These are phyloP conservation scores for Papilio aristodemus DNA, from an alignment of 1,140 invertebrate genomes.

Conservation along the genomic window DNA sequence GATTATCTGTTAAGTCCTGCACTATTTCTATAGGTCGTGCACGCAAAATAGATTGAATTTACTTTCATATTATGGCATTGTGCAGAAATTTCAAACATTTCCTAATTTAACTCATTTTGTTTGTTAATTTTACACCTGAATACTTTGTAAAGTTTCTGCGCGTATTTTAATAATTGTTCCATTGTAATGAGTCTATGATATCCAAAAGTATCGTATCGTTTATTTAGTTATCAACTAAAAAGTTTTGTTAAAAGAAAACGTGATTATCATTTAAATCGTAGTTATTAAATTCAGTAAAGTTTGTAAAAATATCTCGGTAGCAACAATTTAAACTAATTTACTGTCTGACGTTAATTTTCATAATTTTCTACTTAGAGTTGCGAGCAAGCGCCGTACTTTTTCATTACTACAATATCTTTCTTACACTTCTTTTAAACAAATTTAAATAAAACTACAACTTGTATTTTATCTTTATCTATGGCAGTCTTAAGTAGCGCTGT, in stretches of 20 bases:
- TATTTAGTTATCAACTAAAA: too few relatives aligned
- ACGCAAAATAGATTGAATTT: conserved; percentile 17
- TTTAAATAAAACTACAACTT: conserved; percentile 16
- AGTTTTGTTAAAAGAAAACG: neutral
- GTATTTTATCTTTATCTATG: neutral
- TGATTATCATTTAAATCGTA: neutral
- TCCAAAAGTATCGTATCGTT: too few relatives aligned
- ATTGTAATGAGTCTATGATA: too few relatives aligned
- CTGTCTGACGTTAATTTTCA: conserved; percentile 9
- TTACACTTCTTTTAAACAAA: conserved; percentile 15
- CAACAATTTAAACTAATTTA: conserved; percentile 3
- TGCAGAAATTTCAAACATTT: too few relatives aligned
- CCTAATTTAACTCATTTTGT: too few relatives aligned
- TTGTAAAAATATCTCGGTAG: neutral
- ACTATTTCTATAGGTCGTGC: conserved; percentile 28
- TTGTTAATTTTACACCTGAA: too few relatives aligned
- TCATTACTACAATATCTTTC: conserved; percentile 25
- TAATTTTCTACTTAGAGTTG: conserved; percentile 14
- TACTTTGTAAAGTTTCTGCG: too few relatives aligned
- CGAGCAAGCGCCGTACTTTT: conserved; percentile 1
- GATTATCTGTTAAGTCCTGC: conserved; percentile 65
- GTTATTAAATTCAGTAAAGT: neutral
- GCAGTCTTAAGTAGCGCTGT: conserved; percentile 16
- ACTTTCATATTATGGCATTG: neutral
- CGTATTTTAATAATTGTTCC: too few relatives aligned